Conservation (phyloP, 2,888 invertebrate species). For the Tuta absoluta region DNA sequence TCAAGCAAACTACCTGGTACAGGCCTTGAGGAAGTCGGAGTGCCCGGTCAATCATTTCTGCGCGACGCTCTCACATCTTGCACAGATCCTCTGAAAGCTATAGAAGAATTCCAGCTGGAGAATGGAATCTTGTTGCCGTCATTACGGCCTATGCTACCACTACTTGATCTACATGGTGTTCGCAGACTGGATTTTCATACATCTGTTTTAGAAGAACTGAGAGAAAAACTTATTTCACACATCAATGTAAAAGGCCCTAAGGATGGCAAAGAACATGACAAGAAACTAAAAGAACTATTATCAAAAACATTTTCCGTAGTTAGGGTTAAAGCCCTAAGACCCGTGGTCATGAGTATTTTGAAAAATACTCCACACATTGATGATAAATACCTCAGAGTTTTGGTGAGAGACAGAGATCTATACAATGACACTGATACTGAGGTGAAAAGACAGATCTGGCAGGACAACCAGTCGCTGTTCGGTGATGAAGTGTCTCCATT, state of each 20-base stretch:
- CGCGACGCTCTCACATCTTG: constrained; percentile 96
- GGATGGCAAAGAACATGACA: constrained; percentile 87
- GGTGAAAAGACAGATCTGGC: constrained; percentile 99
- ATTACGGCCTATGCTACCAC: constrained; percentile 94
- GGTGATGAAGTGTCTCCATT: constrained; percentile 98
- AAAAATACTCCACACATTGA: constrained; percentile 96
- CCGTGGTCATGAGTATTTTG: constrained; percentile 96
- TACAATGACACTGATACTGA: constrained; percentile 97
- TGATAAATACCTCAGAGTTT: constrained; percentile 84
- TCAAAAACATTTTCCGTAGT: constrained; percentile 97
- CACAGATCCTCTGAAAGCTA: constrained; percentile 98
- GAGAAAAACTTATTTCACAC: constrained; percentile 86
- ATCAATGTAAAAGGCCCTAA: constrained; percentile 91
- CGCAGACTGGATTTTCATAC: constrained; percentile 96
- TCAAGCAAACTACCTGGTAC: constrained; percentile 77
- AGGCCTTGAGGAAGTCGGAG: constrained; percentile 91
- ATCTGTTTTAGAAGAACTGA: constrained; percentile 91
- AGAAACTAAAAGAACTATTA: constrained; percentile 93
- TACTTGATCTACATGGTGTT: constrained; percentile 96
- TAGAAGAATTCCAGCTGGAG: constrained; percentile 98
- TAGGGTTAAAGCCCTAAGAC: constrained; percentile 92
- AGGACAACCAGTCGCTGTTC: constrained; percentile 97
- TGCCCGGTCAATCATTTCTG: constrained; percentile 93
- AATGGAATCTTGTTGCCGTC: constrained; percentile 96
- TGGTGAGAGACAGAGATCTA: constrained; percentile 91